These are phyloP conservation scores for Bovichtus variegatus DNA, from an alignment of 2,797 vertebrate species.

Conservation along the genomic window DNA sequence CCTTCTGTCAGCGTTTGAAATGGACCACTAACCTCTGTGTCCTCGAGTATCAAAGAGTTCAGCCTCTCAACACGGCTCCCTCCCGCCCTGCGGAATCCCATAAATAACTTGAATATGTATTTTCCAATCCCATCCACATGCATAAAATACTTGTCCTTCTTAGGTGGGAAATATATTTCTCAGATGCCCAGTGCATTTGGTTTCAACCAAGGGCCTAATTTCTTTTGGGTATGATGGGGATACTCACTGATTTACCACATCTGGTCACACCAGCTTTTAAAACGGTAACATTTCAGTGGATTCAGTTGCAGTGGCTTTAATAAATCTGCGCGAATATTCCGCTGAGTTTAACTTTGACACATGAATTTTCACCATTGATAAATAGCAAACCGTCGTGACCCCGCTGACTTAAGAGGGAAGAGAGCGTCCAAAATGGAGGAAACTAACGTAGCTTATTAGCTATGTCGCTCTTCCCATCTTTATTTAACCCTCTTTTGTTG, in stretches of 20 bases:
- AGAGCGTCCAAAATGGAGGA: not conserved
- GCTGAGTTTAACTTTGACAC: not conserved
- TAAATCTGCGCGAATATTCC: not conserved
- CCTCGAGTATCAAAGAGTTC: conserved; percentile 66
- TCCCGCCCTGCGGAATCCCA: conserved; percentile 48
- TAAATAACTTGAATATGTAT: conserved; percentile 66
- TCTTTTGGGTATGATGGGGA: conserved; percentile 2
- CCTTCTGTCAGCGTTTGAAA: conserved; percentile 72
- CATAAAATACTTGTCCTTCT: conserved; percentile 40
- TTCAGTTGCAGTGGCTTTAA: not conserved
- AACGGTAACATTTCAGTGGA: not conserved
- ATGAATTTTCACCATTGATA: not conserved
- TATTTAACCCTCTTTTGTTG: not conserved
- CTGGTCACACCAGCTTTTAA: not conserved
- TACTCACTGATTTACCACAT: not conserved
- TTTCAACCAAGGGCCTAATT: conserved; percentile 16
- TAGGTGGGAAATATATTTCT: conserved; percentile 33
- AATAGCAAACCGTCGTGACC: not conserved
- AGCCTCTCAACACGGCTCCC: conserved; percentile 44
- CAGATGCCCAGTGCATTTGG: not conserved
- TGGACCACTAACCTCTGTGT: conserved; percentile 65
- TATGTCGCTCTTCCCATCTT: not conserved
- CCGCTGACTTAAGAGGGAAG: not conserved
- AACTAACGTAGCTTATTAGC: not conserved
- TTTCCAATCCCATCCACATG: conserved; percentile 52